Base-by-base conservation (phyloP, 2,797 vertebrate species). In the Notoglanidium macrostoma region DNA sequence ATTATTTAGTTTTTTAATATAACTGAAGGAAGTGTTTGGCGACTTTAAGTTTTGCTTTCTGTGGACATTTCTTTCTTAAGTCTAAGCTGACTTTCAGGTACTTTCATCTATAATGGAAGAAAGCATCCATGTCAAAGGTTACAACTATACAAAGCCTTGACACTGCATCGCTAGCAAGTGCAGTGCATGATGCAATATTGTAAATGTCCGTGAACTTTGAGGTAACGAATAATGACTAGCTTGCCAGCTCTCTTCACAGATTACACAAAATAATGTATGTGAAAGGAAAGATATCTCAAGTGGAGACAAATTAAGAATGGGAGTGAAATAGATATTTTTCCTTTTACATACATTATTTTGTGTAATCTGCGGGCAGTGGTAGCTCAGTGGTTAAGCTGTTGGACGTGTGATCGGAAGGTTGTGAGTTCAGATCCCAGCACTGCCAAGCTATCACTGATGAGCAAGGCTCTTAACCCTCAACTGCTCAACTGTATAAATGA, bases 1-100 rank as follows among this genome's bases (percentile, higher is more conserved):
- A 80, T 40, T 83, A 74, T 74, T 74, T 61, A 65, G 14, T 9
- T 32, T 63, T 82, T 83, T 87, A 63, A 87, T 65, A 54, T 35
- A 55, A 46, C 61, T 76, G 63, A 85, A 77, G 32, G 54, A 11
- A 44, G 44, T 21, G 35, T 19, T 83, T 76, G 57, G 32, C n/a
- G 29, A 80, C 29, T 32, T 23, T 2, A 51, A 15, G 26, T 63
- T 83, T 72, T 54, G 3, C 21, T 44, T n/a, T 82, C 44, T 40
- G n/a, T 35, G n/a, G 35, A 65, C 59, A 65, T 65, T 82, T 82
- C 26, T n/a, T n/a, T 65, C 23, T 17, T 44, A 59, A 59, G 54
- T 57, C 55, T 80, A 80, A 57, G 78, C 57, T n/a, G n/a, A 44
- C 78, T n/a, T 46, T 26, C 23, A 81, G 35, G 35, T 80, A n/a